Conservation (phyloP, 2,888 invertebrate genomes). For the Cepaea hortensis region DNA sequence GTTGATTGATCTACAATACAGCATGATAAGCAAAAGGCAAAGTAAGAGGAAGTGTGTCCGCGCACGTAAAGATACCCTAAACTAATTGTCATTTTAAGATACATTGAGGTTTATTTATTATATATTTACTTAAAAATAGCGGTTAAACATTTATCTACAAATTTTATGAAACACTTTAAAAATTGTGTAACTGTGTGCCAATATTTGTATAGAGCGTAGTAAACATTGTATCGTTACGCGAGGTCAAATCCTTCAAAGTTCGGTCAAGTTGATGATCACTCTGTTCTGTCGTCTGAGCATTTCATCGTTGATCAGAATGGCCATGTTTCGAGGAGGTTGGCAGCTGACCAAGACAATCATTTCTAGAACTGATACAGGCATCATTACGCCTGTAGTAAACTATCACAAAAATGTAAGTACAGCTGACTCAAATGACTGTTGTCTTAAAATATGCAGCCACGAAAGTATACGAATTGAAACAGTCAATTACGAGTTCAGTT, state of each 20-base stretch:
- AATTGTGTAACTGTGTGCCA: not conserved
- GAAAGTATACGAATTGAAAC: no score
- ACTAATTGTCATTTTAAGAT: not conserved
- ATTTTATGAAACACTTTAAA: not conserved
- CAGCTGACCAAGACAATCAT: constrained; percentile 57
- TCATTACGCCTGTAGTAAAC: constrained; percentile 56
- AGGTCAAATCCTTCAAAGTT: not conserved
- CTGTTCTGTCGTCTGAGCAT: not conserved
- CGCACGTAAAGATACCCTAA: not conserved
- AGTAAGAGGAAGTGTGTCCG: not conserved
- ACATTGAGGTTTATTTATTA: not conserved
- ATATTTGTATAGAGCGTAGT: not conserved
- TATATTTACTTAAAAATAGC: not conserved
- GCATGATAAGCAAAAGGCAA: not conserved
- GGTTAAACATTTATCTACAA: not conserved
- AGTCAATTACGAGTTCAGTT: no score
- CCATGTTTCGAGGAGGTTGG: constrained; percentile 59
- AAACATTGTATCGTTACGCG: not conserved
- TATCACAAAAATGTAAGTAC: constrained; percentile 71
- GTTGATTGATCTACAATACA: not conserved
- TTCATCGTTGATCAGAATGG: constrained; percentile 57
- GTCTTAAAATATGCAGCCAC: no score
- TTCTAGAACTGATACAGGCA: constrained; percentile 54
- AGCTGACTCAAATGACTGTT: no score
- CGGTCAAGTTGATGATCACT: constrained; percentile 18